A percentile compares a stretch with the other conserved stretches of the same genome.
Conservation (phyloP, 2,888 invertebrate genomes). For the Erynnis tages region DNA sequence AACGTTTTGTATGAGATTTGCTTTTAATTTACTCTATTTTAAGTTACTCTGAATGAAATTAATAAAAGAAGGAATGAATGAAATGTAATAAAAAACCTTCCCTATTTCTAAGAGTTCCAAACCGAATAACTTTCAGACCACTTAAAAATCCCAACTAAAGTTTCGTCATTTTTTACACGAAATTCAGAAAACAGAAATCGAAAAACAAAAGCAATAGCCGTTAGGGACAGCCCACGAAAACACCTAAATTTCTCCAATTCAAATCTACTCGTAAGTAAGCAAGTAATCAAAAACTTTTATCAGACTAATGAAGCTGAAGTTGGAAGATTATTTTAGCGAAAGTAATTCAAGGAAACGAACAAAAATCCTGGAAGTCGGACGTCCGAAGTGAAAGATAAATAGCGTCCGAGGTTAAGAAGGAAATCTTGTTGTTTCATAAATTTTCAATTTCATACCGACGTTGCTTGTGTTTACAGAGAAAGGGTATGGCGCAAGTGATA, state of each 20-base stretch:
- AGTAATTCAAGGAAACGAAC: slow-evolving; percentile 19
- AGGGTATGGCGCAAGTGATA: background rate
- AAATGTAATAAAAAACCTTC: no score
- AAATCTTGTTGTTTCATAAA: slow-evolving; percentile 31
- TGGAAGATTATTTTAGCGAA: slow-evolving; percentile 17
- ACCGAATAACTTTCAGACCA: no score
- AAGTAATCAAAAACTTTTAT: slow-evolving; percentile 17
- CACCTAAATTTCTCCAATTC: slow-evolving; percentile 5
- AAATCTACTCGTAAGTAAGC: slow-evolving; percentile 2
- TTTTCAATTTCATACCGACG: slow-evolving; percentile 17
- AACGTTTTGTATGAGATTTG: no score
- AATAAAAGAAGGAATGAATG: no score
- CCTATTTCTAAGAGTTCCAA: no score
- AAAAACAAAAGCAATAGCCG: no score
- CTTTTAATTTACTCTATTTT: no score
- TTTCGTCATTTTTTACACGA: no score
- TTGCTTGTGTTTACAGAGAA: slow-evolving; percentile 7
- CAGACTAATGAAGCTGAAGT: slow-evolving; percentile 25
- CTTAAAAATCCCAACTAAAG: no score
- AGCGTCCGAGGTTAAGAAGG: slow-evolving; percentile 27
- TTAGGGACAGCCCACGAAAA: no score
- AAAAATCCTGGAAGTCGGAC: slow-evolving; percentile 14
- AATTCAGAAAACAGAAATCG: no score
- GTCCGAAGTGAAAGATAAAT: slow-evolving; percentile 15
- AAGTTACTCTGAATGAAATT: no score